Conservation (phyloP, 1,140 invertebrate species). For the Achroia grisella region DNA sequence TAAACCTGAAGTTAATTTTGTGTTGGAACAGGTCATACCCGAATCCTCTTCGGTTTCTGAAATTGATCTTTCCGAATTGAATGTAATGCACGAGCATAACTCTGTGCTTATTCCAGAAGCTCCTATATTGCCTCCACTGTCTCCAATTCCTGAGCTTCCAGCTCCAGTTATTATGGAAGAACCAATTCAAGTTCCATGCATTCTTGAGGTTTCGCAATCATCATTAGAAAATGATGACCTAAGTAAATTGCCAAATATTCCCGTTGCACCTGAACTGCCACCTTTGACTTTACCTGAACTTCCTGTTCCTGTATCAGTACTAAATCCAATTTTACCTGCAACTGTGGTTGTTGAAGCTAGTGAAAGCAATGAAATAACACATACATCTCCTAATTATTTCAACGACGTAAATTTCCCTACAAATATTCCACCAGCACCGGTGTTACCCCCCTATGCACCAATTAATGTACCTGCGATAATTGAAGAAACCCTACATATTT, state of each 20-base stretch:
- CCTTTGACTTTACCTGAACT: constrained; percentile 1
- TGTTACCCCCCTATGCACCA: constrained; percentile 1
- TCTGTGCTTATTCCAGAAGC: constrained; percentile 1
- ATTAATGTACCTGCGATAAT: neutral
- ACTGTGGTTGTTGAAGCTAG: neutral
- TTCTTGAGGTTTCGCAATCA: neutral
- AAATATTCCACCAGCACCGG: constrained; percentile 2
- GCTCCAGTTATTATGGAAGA: neutral
- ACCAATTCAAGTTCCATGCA: neutral
- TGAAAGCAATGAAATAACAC: too few relatives aligned
- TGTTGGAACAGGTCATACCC: too few relatives aligned
- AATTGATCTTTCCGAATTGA: too few relatives aligned
- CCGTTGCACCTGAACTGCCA: constrained; percentile 3
- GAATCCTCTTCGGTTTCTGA: too few relatives aligned
- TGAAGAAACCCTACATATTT: neutral
- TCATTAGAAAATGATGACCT: neutral
- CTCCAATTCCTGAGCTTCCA: neutral
- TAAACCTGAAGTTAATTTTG: too few relatives aligned
- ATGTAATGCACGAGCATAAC: too few relatives aligned
- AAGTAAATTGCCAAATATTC: neutral
- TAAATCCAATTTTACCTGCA: neutral
- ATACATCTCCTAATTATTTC: too few relatives aligned
- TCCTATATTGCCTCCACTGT: neutral
- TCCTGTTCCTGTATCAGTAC: neutral
- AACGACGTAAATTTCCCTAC: too few relatives aligned